Percentiles rank a stretch among this genome's conserved stretches.
These are phyloP conservation scores for Cygnus atratus DNA, from an alignment of 2,113 vertebrate species.

Conservation along the genomic window DNA sequence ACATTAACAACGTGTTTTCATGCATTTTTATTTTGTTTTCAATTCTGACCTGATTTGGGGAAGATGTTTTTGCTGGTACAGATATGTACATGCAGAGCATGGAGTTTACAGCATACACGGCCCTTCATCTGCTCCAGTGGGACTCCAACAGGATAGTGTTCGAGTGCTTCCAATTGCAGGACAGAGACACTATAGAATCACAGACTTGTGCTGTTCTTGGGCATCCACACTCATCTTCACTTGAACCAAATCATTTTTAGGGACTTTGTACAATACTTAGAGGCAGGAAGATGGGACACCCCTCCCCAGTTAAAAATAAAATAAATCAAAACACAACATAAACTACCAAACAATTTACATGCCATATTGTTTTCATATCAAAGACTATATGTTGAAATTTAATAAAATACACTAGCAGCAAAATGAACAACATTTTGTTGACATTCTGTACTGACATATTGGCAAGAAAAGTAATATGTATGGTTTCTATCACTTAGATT, in stretches of 20 bases:
- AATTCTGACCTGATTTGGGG: background rate
- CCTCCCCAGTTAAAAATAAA: background rate
- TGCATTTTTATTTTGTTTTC: background rate
- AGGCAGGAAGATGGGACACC: background rate
- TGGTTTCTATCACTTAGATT: background rate
- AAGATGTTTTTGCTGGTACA: background rate
- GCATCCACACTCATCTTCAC: background rate
- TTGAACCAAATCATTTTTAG: background rate
- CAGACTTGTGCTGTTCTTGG: background rate
- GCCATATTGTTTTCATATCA: background rate
- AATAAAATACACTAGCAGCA: background rate
- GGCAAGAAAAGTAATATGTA: background rate
- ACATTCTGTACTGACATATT: background rate
- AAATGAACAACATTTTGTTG: background rate
- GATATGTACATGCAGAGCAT: background rate
- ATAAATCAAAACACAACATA: background rate
- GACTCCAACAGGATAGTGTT: background rate
- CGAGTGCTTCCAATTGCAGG: accelerated
- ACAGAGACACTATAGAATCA: background rate
- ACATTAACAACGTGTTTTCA: background rate
- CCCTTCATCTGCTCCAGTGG: background rate
- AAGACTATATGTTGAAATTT: background rate
- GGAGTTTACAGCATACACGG: background rate
- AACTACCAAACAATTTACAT: background rate
- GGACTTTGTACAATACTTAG: background rate